A percentile compares a stretch with the other conserved stretches of the same genome.
Evolutionary conservation across 2,797 vertebrate species (phyloP).

Genomic region (Labroides dimidiatus): DNA sequence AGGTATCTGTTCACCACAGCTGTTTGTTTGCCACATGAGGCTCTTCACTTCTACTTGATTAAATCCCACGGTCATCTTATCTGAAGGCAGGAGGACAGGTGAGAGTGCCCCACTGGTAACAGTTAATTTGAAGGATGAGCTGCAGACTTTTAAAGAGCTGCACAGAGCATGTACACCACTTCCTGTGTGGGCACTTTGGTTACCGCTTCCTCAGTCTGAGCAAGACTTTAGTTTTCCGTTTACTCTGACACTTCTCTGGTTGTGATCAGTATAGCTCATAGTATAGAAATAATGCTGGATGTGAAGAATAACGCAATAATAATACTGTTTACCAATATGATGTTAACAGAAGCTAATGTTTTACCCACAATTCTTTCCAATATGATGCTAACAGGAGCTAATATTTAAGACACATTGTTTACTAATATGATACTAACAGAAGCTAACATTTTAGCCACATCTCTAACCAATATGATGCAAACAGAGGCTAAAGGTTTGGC

Average conservation of each 20-base stretch:
- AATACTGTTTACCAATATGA: no score
- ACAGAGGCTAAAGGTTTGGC: no score
- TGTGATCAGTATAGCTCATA: not conserved
- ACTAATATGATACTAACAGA: no score
- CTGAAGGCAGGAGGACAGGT: slow-evolving; percentile 68
- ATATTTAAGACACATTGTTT: no score
- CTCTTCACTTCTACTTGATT: slow-evolving; percentile 61
- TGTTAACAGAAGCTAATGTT: no score
- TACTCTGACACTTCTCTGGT: slow-evolving; percentile 24
- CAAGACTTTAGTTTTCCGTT: slow-evolving; percentile 21
- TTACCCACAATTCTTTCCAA: no score
- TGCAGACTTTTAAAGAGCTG: slow-evolving; percentile 53
- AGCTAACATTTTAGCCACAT: no score
- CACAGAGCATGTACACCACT: slow-evolving; percentile 52
- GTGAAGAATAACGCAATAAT: not conserved
- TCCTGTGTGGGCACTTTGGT: slow-evolving; percentile 54
- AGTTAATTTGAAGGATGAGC: slow-evolving; percentile 58
- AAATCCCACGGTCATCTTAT: slow-evolving; percentile 65
- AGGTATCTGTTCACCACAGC: slow-evolving; percentile 60
- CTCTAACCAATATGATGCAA: no score
- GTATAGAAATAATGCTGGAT: not conserved
- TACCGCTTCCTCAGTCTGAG: slow-evolving; percentile 29
- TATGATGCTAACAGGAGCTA: no score
- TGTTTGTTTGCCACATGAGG: slow-evolving; percentile 47
- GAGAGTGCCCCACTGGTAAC: slow-evolving; percentile 45